A percentile compares a stretch with the other conserved stretches of the same genome.
phyloP scores from a whole-genome alignment of 2,797 vertebrate genomes.

The Staurois parvus region DNA sequence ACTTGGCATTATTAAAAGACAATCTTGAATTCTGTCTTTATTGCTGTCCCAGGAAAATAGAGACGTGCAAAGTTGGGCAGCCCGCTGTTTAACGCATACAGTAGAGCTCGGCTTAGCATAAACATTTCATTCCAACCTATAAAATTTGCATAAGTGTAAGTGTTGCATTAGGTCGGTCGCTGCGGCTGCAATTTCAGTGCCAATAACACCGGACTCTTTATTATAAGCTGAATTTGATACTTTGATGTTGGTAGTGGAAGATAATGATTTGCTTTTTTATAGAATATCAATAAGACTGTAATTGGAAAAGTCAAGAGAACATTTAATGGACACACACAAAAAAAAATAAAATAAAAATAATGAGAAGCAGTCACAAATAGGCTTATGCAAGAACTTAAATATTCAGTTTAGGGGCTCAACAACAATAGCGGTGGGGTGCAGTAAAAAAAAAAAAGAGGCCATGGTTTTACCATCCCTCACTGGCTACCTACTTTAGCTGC shows the following conservation, averaged over 20 bases:
- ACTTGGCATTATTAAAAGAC: constrained; percentile 49
- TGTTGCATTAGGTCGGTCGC: constrained; percentile 14
- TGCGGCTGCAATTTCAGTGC: constrained; percentile 13
- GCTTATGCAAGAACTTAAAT: too few species aligned
- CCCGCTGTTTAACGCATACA: constrained; percentile 41
- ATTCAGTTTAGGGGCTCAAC: too few species aligned
- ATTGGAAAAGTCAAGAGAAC: constrained; percentile 26
- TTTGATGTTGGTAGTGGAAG: constrained; percentile 27
- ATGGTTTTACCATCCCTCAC: too few species aligned
- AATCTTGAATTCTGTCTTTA: constrained; percentile 42
- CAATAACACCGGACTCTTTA: constrained; percentile 31
- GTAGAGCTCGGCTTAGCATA: constrained; percentile 38
- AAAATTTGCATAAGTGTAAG: constrained; percentile 58
- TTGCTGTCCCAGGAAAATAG: constrained; percentile 55
- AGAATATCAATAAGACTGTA: constrained; percentile 34
- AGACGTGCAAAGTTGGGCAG: constrained; percentile 39
- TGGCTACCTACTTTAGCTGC: too few species aligned
- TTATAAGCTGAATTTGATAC: constrained; percentile 31
- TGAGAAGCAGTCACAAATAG: too few species aligned
- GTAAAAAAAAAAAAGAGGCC: too few species aligned
- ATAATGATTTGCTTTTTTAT: constrained; percentile 44
- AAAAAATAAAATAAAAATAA: too few species aligned
- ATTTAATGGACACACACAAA: constrained; percentile 14
- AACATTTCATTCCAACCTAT: constrained; percentile 49
- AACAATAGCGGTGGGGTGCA: too few species aligned